Evolutionary conservation across 2,888 invertebrate species (phyloP), one percentile per base, ranked within the genome.

Genomic region (Melanostoma scalare): DNA sequence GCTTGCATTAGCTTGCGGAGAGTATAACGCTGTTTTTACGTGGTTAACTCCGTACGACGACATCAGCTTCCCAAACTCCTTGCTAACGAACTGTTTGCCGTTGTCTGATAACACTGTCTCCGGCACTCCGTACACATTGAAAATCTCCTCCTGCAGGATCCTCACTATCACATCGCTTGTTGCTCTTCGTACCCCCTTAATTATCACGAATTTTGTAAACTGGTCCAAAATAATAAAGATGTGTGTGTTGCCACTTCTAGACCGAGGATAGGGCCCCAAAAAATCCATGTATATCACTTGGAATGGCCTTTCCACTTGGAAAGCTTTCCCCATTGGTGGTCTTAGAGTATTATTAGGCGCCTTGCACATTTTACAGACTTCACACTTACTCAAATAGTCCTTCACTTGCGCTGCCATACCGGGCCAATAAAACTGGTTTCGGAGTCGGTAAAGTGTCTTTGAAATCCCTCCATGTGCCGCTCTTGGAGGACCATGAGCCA

Each of bases 21-120:
- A 20, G 8, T 30, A 55, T 6, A 87, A 5, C 85, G 86, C 76
- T 20, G 82, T 88, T 36, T 69, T 86, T 2, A 38, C 30, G 4
- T 86, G 50, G 5, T 40, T 56, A 1, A 75, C 31, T 3, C 75
- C 67, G 48, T 85, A 86, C 9, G 76, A 35, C 20, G 9, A 4
- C 20, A 20, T 20, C 20, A 20, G 20, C 20, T 20, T 20, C 20
- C 20, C 20, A 20, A 20, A 20, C 20, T 20, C 20, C 20, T 20
- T 20, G 20, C 20, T 20, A 20, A 20, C 20, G 20, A 20, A 20
- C 20, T 20, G 20, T 20, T 20, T 20, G 20, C 20, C 20, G 20
- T 20, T 20, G 20, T 20, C 20, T 20, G 20, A 20, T 20, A 20
- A 20, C 20, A 20, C 20, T 20, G 20, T 20, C 20, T 20, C 20